Conservation (phyloP, 1,140 invertebrate species). For the Conopomorpha cramerella region DNA sequence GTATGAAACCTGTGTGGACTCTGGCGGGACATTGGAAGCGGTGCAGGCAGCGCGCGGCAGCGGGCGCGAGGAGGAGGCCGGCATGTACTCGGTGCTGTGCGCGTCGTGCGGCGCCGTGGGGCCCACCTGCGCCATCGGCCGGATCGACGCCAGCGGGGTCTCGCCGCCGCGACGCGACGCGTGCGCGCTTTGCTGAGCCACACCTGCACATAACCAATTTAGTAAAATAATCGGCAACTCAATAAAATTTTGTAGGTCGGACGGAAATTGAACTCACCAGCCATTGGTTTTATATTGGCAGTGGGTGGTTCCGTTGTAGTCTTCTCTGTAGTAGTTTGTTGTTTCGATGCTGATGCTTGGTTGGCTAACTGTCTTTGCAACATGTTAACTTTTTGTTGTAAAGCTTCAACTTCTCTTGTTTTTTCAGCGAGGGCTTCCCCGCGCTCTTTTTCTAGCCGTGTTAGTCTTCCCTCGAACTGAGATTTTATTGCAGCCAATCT, state of each 20-base stretch:
- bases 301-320: constrained; percentile 78
- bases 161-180: constrained; percentile 70
- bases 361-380: constrained; percentile 79
- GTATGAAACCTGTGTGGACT: constrained; percentile 36
- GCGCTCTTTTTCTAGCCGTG: constrained; percentile 76
- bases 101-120: constrained; percentile 60
- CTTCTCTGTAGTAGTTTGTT: constrained; percentile 69
- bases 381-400: constrained; percentile 73
- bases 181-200: constrained; percentile 61
- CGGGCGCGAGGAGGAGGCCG: constrained; percentile 68
- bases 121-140: constrained; percentile 81
- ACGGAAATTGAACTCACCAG: constrained; percentile 61
- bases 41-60: constrained; percentile 50
- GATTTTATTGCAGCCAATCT: constrained; percentile 68
- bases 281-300: constrained; percentile 94
- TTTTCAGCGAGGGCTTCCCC: constrained; percentile 69
- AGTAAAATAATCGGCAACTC: too few species aligned
- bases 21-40: constrained; percentile 42
- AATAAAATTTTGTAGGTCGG: not conserved
- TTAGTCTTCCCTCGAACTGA: constrained; percentile 74
- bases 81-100: constrained; percentile 70
- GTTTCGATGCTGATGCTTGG: constrained; percentile 69
- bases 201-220: constrained; percentile 13
- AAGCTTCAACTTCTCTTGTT: constrained; percentile 72
- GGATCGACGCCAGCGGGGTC: constrained; percentile 87